Conservation (phyloP, 2,113 vertebrate species). For the Leiothrix lutea region DNA sequence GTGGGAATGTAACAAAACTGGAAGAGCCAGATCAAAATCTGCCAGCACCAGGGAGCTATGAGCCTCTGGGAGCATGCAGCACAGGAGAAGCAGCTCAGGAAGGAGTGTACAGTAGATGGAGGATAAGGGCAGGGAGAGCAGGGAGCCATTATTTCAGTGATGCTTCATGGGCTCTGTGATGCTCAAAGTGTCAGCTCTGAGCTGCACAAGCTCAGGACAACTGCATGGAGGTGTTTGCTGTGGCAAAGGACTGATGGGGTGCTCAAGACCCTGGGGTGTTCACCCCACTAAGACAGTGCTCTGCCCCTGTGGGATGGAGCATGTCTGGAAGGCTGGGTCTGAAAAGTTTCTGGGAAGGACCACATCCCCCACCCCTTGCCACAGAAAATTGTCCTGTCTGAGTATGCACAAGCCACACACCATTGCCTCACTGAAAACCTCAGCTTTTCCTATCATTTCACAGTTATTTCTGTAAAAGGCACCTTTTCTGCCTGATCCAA, state of each 20-base stretch:
- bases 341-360: not conserved
- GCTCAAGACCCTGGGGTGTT: not conserved
- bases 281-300: not conserved
- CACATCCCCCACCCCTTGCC: not conserved
- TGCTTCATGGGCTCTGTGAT: not conserved
- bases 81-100: not conserved
- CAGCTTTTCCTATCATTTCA: not conserved
- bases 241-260: not conserved
- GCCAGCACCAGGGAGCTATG: not conserved
- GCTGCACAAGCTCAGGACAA: not conserved
- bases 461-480: not conserved
- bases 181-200: not conserved
- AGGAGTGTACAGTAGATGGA: not conserved
- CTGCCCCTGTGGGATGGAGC: not conserved
- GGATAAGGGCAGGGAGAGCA: not conserved
- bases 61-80: not conserved
- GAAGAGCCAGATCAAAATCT: conserved; percentile 33
- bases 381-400: not conserved
- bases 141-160: not conserved
- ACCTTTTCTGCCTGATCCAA: not conserved
- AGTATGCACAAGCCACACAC: not conserved
- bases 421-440: not conserved
- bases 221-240: accelerated
- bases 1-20: conserved; percentile 38
- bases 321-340: accelerated